Evolutionary conservation across 2,797 vertebrate species (phyloP).

Genomic region (Ptychadena robeensis): DNA sequence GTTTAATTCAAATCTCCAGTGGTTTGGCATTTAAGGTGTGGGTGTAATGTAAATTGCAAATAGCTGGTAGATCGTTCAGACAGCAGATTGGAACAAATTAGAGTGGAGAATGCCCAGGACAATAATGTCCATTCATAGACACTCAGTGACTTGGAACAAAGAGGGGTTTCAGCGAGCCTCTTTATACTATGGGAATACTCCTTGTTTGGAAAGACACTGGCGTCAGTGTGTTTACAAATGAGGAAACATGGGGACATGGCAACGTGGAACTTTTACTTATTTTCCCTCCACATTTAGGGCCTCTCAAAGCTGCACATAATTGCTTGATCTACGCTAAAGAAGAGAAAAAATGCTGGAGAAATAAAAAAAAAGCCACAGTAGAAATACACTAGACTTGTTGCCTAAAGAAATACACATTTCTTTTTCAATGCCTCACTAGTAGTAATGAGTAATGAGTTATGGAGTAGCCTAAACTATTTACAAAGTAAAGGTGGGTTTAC

Average conservation of each 20-base stretch:
- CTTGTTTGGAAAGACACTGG: conserved; percentile 37
- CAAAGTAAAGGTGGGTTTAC: too few relatives aligned
- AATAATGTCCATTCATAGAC: conserved; percentile 39
- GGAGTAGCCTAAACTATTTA: too few relatives aligned
- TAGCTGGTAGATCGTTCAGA: neutral
- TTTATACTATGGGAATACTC: conserved; percentile 38
- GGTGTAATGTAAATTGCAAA: neutral
- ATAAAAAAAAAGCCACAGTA: neutral
- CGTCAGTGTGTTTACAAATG: conserved; percentile 32
- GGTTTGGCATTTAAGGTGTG: neutral
- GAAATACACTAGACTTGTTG: neutral
- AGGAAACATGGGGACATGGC: conserved; percentile 11
- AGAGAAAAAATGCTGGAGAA: neutral
- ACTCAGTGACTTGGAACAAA: conserved; percentile 35
- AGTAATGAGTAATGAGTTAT: too few relatives aligned
- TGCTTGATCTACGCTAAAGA: neutral
- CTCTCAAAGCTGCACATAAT: neutral
- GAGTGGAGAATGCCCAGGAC: conserved; percentile 24
- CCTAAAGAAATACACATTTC: too few relatives aligned
- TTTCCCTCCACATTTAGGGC: neutral
- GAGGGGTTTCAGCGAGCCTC: conserved; percentile 34
- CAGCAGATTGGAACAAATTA: conserved; percentile 29
- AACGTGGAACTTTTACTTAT: neutral
- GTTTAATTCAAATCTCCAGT: neutral
- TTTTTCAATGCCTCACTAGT: too few relatives aligned